Conservation (phyloP, 2,113 vertebrate species). For the Brachypteracias leptosomus region DNA sequence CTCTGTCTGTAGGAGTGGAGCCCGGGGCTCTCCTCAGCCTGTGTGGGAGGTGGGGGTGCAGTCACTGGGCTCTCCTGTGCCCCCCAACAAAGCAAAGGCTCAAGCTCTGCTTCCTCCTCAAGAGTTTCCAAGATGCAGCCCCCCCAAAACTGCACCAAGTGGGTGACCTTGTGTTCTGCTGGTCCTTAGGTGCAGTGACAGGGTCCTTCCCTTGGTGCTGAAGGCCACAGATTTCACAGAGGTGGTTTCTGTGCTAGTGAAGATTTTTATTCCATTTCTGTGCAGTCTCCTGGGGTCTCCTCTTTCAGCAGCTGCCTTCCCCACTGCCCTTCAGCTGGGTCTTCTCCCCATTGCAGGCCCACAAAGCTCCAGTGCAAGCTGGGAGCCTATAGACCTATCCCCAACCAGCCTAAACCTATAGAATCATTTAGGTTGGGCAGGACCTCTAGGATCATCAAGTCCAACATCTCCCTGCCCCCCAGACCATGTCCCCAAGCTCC, state of each 20-base stretch:
- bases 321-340: background rate
- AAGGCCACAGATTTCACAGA: background rate
- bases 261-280: background rate
- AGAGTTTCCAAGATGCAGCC: background rate
- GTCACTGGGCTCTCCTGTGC: background rate
- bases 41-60: background rate
- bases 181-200: rapidly evolving
- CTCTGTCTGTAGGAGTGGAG: background rate
- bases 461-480: no score
- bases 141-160: rapidly evolving
- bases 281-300: background rate
- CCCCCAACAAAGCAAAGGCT: background rate
- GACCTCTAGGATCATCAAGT: no score
- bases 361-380: rapidly evolving
- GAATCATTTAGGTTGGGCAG: no score
- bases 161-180: rapidly evolving
- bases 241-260: background rate
- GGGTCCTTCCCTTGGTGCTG: rapidly evolving
- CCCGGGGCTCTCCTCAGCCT: background rate
- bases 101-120: background rate
- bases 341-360: rapidly evolving
- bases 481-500: no score
- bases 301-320: background rate
- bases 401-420: no score
- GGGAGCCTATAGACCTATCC: rapidly evolving